A percentile compares a stretch with the other conserved stretches of the same genome.
Conservation (phyloP, 2,113 vertebrate species). For the Myxocyprinus asiaticus region DNA sequence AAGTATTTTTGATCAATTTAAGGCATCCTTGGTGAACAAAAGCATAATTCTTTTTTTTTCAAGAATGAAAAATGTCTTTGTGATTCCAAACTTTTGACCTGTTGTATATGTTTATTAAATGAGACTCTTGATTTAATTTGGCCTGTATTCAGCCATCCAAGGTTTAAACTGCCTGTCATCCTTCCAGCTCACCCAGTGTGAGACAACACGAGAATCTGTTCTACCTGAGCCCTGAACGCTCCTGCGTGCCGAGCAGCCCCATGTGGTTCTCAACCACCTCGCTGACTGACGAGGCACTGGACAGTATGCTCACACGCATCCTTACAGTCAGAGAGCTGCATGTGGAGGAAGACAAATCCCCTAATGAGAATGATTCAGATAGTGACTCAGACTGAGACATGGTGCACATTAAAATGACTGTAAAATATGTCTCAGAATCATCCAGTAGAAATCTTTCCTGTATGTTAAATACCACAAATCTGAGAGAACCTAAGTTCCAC, state of each 20-base stretch:
- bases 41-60: too few species aligned
- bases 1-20: too few species aligned
- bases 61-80: too few species aligned
- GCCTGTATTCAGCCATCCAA: not conserved
- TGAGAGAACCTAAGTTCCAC: not conserved
- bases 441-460: too few species aligned
- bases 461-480: not conserved
- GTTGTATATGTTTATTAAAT: too few species aligned
- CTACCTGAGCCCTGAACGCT: conserved; percentile 94
- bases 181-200: conserved; percentile 87
- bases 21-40: too few species aligned
- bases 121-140: not conserved
- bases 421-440: too few species aligned
- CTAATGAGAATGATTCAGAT: not conserved
- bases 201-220: conserved; percentile 94
- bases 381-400: conserved; percentile 31
- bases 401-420: not conserved
- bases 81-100: too few species aligned
- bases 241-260: conserved; percentile 94
- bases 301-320: conserved; percentile 93
- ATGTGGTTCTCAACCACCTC: conserved; percentile 93
- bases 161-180: not conserved
- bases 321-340: conserved; percentile 92
- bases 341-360: conserved; percentile 72
- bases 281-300: conserved; percentile 88